Evolutionary conservation across 1,140 invertebrate genomes (phyloP).

Genomic region (Drosophila prosaltans): DNA sequence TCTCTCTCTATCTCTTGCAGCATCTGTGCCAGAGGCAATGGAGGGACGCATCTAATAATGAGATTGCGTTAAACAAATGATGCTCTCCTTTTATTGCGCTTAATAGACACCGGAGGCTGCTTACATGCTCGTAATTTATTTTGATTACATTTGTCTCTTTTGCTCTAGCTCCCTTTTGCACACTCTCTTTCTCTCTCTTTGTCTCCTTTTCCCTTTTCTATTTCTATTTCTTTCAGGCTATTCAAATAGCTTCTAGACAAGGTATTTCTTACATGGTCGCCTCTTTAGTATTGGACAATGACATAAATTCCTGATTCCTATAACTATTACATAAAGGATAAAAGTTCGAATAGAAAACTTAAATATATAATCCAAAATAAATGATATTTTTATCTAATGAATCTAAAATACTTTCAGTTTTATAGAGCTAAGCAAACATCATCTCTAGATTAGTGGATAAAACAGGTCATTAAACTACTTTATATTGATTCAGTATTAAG

Average conservation of each 20-base stretch:
- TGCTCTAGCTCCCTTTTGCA: background rate
- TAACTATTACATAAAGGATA: background rate
- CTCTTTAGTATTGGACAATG: background rate
- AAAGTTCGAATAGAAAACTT: no score
- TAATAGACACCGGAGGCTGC: constrained; percentile 81
- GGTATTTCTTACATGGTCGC: constrained; percentile 1
- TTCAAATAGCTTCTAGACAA: constrained; percentile 16
- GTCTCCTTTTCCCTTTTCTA: background rate
- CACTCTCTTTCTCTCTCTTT: background rate
- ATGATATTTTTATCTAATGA: no score
- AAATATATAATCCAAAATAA: no score
- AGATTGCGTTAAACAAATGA: constrained; percentile 82
- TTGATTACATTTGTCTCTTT: constrained; percentile 76
- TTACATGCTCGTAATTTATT: constrained; percentile 80
- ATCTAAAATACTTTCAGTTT: no score
- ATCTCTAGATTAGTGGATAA: no score
- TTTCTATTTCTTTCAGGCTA: background rate
- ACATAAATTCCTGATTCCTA: background rate
- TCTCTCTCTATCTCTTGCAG: constrained; percentile 33
- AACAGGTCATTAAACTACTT: no score
- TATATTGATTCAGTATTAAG: no score
- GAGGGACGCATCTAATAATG: constrained; percentile 69
- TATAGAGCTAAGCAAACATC: no score
- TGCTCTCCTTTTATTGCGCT: constrained; percentile 76
- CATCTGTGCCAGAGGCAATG: constrained; percentile 61